Base-by-base conservation (phyloP, 1,140 invertebrate genomes). In the Drosophila subobscura region DNA sequence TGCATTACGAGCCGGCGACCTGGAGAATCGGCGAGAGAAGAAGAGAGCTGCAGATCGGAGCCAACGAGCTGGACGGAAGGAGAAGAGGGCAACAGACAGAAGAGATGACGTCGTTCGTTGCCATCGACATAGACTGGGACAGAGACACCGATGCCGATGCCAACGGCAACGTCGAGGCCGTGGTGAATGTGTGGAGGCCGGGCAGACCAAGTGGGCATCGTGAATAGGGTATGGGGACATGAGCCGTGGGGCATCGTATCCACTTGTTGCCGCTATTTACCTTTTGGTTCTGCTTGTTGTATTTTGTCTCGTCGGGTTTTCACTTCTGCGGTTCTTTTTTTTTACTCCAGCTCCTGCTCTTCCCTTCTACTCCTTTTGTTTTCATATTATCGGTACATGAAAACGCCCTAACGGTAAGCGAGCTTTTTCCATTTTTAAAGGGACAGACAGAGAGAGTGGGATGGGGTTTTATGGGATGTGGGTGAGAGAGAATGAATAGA, bases 191-290 rank as follows among this genome's bases (percentile, higher is more conserved):
- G 75, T 64, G 47, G 56, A 74, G 80, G 68, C 72, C 72, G 68
- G 66, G 46, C 16, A 16, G 63, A 63, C 65, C 65, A 68, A 64
- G 41, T 68, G 64, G 63, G 33, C 63, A 68, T 37, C 33, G 33
- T 10, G 33, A 12, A 37, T 37, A 10, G 65, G 23, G 42, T 41
- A 68, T 67, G 65, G 65, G 60, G 57, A 20, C 42, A 51, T 59
- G 55, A 79, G 72, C 56, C 73, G 84, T 75, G 70, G 65, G 64
- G 58, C 61, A 80, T 75, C 77, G 58, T 55, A 81, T 75, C 77
- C 81, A 85, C 81, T 85, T 85, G 83, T 86, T 85, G 80, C 81
- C 66, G 73, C 60, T 85, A 77, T 88, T 85, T 85, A 86, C 73
- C 83, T 88, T 88, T 88, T 83, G 78, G 74, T 86, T 78, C 59